Base-by-base conservation (phyloP, 2,113 vertebrate genomes). In the Dicaeum eximium region DNA sequence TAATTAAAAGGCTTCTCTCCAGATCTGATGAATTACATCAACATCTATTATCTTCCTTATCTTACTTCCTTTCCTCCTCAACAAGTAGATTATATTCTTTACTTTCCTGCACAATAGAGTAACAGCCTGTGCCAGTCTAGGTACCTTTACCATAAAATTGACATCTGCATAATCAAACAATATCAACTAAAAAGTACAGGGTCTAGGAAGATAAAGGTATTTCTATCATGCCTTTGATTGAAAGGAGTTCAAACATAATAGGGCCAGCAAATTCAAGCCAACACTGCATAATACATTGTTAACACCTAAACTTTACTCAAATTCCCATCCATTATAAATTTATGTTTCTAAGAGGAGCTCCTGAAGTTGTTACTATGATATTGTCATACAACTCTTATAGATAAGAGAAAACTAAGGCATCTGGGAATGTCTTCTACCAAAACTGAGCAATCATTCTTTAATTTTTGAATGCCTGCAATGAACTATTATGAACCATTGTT, bases 1-100 rank as follows among this genome's bases (percentile, higher is more conserved):
- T 90, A 94, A 94, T 88, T 90, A 94, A 79, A 92, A 95, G 80
- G 30, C 28, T 73, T 58, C 60, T 64, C 94, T 77, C 37, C 67
- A 90, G 62, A 77, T 66, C 31, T 28, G 74, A 65, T 66, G 24
- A 90, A 64, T 42, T 75, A 54, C 18, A 54, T 19, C 11, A 6
- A 54, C 25, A 57, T 8, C 62, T 80, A 77, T 65, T 86, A 60
- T 45, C 58, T 80, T 83, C 62, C 50, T 70, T 58, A 80, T 64
- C 72, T 65, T 54, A 37, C 38, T 89, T 77, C 23, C 24, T 56
- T 80, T 58, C 14, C 10, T 71, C 28, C 48, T 77, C 19, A 25
- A 67, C 35, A 83, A 91, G 19, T 3, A 70, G 23, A 70, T 83
- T 37, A 57, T 35, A 31, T 70, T 74, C 24, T 80, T 78, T 35